Evolutionary conservation across 2,797 vertebrate genomes (phyloP).

Genomic region (Myotis daubentonii): DNA sequence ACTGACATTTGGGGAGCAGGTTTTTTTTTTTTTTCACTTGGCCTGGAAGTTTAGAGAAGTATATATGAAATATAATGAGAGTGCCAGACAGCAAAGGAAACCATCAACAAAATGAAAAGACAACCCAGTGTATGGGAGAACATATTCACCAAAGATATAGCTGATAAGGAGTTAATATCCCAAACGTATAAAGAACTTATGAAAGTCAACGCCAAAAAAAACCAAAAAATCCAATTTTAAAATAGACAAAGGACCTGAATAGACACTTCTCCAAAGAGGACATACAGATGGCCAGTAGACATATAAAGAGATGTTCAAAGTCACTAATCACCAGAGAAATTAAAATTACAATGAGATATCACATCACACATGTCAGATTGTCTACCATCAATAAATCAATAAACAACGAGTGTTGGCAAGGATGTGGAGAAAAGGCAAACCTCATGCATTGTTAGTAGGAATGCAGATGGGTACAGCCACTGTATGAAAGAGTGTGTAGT

Average conservation of each 20-base stretch:
- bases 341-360: not conserved
- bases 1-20: slow-evolving; percentile 62
- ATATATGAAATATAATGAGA: slow-evolving; percentile 36
- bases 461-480: not conserved
- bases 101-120: not conserved
- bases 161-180: not conserved
- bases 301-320: not conserved
- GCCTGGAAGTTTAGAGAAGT: not conserved
- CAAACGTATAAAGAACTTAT: not conserved
- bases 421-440: not conserved
- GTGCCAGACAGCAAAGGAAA: not conserved
- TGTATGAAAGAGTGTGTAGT: not conserved
- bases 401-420: not conserved
- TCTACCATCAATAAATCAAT: not conserved
- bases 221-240: not conserved
- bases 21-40: slow-evolving; percentile 26
- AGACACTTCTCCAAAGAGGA: not conserved
- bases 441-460: not conserved
- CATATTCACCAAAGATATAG: not conserved
- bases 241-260: not conserved
- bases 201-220: not conserved
- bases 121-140: not conserved
- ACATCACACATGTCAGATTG: not conserved
- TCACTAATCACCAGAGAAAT: not conserved
- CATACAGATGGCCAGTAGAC: not conserved